Conservation (phyloP, 2,113 vertebrate genomes). For the Numenius arquata region DNA sequence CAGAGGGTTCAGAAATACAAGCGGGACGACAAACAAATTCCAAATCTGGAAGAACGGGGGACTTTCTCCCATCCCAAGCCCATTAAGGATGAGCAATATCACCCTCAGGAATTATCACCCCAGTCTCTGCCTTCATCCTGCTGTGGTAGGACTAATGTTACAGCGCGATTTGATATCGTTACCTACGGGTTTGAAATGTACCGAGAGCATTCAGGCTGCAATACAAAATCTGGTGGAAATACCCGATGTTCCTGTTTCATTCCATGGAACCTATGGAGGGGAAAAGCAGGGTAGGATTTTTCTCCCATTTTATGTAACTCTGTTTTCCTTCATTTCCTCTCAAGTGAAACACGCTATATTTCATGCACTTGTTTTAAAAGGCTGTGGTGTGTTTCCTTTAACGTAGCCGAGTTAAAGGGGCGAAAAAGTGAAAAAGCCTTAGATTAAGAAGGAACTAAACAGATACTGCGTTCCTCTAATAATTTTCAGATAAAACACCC, state of each 20-base stretch:
- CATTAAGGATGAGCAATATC: background rate
- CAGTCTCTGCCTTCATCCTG: background rate
- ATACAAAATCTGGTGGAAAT: background rate
- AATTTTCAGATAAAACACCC: background rate
- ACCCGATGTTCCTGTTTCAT: background rate
- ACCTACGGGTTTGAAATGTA: background rate
- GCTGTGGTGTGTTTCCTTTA: background rate
- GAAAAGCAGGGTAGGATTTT: background rate
- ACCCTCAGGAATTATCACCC: background rate
- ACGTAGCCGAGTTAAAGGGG: background rate
- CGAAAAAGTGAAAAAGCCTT: background rate
- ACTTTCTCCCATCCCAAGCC: background rate
- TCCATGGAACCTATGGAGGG: background rate
- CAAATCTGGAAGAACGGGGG: background rate
- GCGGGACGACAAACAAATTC: background rate
- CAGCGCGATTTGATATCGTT: background rate
- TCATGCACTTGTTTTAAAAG: background rate
- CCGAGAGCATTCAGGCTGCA: background rate
- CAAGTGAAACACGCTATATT: accelerated
- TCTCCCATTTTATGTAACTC: background rate
- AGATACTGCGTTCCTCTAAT: background rate
- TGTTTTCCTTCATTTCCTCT: background rate
- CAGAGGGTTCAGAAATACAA: background rate
- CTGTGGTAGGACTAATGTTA: background rate
- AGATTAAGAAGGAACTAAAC: background rate